phyloP scores from a whole-genome alignment of 2,113 vertebrate species.

The Thamnophis sirtalis region DNA sequence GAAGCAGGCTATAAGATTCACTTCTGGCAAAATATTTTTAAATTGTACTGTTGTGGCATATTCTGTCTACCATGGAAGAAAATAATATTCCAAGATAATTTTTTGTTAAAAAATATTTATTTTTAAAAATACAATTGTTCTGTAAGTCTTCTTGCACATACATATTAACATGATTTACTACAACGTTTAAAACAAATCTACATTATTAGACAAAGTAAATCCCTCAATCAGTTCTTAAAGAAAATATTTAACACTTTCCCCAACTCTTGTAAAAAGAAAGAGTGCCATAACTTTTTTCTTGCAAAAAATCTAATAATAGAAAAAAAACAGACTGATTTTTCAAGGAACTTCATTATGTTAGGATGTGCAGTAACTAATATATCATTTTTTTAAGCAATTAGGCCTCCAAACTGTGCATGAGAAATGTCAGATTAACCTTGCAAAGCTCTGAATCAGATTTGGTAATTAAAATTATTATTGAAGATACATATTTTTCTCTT shows the following conservation, averaged over 20 bases:
- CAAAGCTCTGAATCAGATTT: slow-evolving; percentile 6
- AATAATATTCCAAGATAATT: not conserved
- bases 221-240: slow-evolving; percentile 69
- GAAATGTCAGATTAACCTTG: slow-evolving; percentile 10
- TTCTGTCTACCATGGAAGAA: slow-evolving; percentile 14
- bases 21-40: not conserved
- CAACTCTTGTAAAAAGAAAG: slow-evolving; percentile 54
- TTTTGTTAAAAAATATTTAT: slow-evolving; percentile 82
- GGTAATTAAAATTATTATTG: slow-evolving; percentile 12
- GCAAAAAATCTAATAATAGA: slow-evolving; percentile 67
- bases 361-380: slow-evolving; percentile 31
- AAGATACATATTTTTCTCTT: slow-evolving; percentile 16
- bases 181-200: slow-evolving; percentile 68
- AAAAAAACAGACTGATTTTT: slow-evolving; percentile 57
- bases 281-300: slow-evolving; percentile 61
- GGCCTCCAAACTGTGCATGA: slow-evolving; percentile 38
- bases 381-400: slow-evolving; percentile 7
- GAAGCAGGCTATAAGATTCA: not conserved
- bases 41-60: not conserved
- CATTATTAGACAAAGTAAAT: slow-evolving; percentile 70
- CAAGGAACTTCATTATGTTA: slow-evolving; percentile 49
- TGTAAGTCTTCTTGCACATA: slow-evolving; percentile 71
- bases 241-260: slow-evolving; percentile 64
- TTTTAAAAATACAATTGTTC: slow-evolving; percentile 78
- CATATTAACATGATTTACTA: slow-evolving; percentile 71